A percentile compares a stretch with the other conserved stretches of the same genome.
phyloP scores from a whole-genome alignment of 2,797 vertebrate genomes.

The Synaphobranchus kaupii region DNA sequence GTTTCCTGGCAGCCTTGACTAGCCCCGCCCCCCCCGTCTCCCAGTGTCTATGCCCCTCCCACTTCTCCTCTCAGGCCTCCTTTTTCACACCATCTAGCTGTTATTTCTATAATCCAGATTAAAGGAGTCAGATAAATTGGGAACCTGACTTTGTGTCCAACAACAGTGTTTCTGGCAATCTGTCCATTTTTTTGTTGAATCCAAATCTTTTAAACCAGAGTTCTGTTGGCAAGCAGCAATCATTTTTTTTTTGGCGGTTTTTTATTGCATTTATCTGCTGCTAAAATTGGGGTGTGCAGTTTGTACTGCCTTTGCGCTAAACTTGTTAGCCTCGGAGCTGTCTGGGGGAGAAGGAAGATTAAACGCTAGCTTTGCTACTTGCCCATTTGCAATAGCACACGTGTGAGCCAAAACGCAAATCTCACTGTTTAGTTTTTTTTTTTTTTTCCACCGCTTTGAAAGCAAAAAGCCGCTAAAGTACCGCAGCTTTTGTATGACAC shows the following conservation, averaged over 20 bases:
- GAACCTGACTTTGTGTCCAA: not conserved
- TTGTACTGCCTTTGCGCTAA: not conserved
- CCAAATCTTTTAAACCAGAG: too few relatives aligned
- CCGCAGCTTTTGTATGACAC: too few relatives aligned
- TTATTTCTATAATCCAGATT: not conserved
- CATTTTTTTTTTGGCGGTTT: too few relatives aligned
- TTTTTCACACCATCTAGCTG: too few relatives aligned
- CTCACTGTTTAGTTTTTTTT: too few relatives aligned
- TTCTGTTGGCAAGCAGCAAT: too few relatives aligned
- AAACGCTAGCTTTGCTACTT: not conserved
- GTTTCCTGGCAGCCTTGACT: not conserved
- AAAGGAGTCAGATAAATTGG: not conserved
- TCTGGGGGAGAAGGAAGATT: not conserved
- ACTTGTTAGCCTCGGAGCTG: not conserved
- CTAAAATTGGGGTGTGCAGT: not conserved
- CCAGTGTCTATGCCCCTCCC: too few relatives aligned
- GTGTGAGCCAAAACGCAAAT: too few relatives aligned
- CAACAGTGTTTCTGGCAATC: not conserved
- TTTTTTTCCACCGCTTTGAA: too few relatives aligned
- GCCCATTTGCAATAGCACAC: too few relatives aligned
- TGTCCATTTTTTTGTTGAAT: not conserved
- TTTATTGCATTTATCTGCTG: not conserved
- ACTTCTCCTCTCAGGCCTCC: too few relatives aligned
- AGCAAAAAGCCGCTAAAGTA: too few relatives aligned
- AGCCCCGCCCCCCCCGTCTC: not conserved